These are phyloP conservation scores for Chondrilla cf. caribensis DNA, from an alignment of 37 sponge, comb jelly and placozoan species.

Conservation along the genomic window DNA sequence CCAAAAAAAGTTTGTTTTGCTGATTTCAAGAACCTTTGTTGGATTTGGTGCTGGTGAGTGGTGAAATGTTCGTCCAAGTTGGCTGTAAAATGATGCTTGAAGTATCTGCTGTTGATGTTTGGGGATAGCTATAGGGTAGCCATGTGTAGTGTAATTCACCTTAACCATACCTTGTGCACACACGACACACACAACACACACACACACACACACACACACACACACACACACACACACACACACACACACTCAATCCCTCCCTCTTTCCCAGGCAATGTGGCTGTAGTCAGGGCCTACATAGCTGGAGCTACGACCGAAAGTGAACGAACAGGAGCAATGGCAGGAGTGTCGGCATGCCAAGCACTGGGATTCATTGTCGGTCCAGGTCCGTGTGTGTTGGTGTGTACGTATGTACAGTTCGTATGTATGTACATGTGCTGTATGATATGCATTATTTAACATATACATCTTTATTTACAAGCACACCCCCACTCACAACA, in stretches of 20 bases:
- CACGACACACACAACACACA: not conserved
- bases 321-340: slow-evolving; percentile 88
- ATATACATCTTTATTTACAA: too few species aligned
- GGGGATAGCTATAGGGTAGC: too few species aligned
- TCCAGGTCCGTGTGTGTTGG: slow-evolving; percentile 49
- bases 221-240: slow-evolving; percentile 28
- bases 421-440: too few species aligned
- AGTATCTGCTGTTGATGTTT: too few species aligned
- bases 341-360: slow-evolving; percentile 56
- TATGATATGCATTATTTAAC: too few species aligned
- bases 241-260: not conserved
- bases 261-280: slow-evolving; percentile 49
- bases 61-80: not conserved
- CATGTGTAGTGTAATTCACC: too few species aligned
- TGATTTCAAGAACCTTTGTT: slow-evolving; percentile 35
- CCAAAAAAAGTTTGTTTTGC: slow-evolving; percentile 11
- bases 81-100: not conserved
- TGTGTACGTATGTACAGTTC: not conserved
- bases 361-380: slow-evolving; percentile 86
- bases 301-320: slow-evolving; percentile 69
- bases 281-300: slow-evolving; percentile 72
- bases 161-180: too few species aligned
- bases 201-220: slow-evolving; percentile 27
- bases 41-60: slow-evolving; percentile 52
- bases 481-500: too few species aligned